Conservation (phyloP, 2,797 vertebrate species). For the Periophthalmus magnuspinnatus region DNA sequence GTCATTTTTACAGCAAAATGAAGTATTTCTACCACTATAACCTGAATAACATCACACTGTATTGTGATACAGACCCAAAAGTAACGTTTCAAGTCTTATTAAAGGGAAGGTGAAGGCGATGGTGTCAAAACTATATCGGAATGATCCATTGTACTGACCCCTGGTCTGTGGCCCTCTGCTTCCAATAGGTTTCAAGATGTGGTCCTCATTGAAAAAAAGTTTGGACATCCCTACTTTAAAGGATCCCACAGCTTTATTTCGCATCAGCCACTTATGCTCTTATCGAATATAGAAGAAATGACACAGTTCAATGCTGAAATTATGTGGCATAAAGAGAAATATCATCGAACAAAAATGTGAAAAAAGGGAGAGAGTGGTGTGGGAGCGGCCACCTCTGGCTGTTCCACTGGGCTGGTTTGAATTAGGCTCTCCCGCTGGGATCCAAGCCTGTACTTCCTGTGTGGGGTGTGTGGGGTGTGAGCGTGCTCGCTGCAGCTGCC, state of each 20-base stretch:
- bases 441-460: constrained; percentile 84
- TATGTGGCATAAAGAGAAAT: not conserved
- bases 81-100: too few species aligned
- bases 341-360: constrained; percentile 17
- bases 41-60: too few species aligned
- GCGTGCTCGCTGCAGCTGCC: constrained; percentile 64
- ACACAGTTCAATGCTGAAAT: not conserved
- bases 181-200: too few species aligned
- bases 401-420: constrained; percentile 82
- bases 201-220: too few species aligned
- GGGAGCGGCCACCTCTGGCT: constrained; percentile 76
- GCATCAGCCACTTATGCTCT: not conserved
- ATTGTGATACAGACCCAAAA: too few species aligned
- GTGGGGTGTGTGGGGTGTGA: constrained; percentile 56
- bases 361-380: constrained; percentile 22
- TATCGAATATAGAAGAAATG: not conserved
- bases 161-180: too few species aligned
- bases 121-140: too few species aligned
- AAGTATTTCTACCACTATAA: too few species aligned
- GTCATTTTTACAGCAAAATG: too few species aligned
- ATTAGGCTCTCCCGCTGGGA: constrained; percentile 84
- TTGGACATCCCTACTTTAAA: not conserved
- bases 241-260: not conserved
- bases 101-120: too few species aligned
- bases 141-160: too few species aligned